Base-by-base conservation (phyloP, 1,140 invertebrate species). In the Zaprionus vittiger region DNA sequence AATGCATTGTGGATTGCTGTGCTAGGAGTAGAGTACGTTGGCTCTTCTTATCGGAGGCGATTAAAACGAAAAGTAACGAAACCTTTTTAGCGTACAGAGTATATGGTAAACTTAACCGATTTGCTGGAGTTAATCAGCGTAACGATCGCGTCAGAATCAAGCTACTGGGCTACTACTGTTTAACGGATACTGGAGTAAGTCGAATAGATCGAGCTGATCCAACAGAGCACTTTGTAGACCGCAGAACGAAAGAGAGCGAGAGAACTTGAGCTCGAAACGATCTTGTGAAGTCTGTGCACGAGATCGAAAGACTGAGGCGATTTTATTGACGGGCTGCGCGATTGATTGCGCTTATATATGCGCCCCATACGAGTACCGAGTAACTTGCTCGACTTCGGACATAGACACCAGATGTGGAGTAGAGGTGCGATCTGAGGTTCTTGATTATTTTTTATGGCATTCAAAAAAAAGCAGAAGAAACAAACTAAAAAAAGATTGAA, bases 301-400 rank as follows among this genome's bases (percentile, higher is more conserved):
- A 57, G 31, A 65, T 61, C 55, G 26, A 49, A 55, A 63, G n/a
- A 73, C 69, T 68, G 31, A 76, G 31, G 63, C 49, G 62, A 64
- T 77, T 78, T 71, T 68, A 56, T 79, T 65, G 55, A 31, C 26
- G 67, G 67, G 84, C 81, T 90, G 85, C 81, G 37, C 75, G 54
- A 81, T 77, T 79, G 85, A 84, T 79, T 85, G 56, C 20, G 85
- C 85, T 90, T 85, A 77, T 89, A 89, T 89, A 89, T 66, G 52
- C n/a, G 14, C 5, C 41, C 2, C 15, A 79, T 79, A 76, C 66
- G 61, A 31, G 56, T 37, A 28, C 20, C 24, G 24, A 26, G 24
- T 26, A 26, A 63, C 59, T 68, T 60, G 66, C 54, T 65, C 20
- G 73, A 82, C 73, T 73, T 80, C 64, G 56, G 73, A 73, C 72